Evolutionary conservation across 2,797 vertebrate genomes (phyloP).

Genomic region (Gobionotothen gibberifrons): DNA sequence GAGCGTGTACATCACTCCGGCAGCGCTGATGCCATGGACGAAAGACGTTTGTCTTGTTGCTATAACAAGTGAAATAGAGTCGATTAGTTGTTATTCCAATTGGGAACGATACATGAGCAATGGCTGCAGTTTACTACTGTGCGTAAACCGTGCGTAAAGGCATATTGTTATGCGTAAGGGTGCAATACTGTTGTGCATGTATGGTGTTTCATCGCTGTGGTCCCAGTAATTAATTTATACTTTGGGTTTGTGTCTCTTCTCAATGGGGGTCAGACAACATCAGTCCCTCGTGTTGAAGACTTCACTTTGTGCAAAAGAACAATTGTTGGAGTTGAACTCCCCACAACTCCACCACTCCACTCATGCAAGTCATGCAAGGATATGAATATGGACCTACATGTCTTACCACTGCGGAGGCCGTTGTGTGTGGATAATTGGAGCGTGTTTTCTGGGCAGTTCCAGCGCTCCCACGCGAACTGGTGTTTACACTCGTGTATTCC

Average conservation of each 20-base stretch:
- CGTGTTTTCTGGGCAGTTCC: slow-evolving; percentile 96
- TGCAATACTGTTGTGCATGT: neutral
- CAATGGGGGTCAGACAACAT: no score
- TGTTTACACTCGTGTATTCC: slow-evolving; percentile 96
- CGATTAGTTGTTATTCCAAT: neutral
- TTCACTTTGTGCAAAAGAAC: neutral
- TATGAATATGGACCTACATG: no score
- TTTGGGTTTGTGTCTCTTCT: neutral
- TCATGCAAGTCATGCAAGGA: neutral
- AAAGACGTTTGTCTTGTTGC: slow-evolving; percentile 96
- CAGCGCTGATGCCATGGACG: slow-evolving; percentile 95
- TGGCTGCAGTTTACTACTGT: neutral
- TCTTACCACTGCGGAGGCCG: slow-evolving; percentile 91
- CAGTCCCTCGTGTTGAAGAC: neutral
- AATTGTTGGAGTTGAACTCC: neutral
- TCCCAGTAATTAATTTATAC: neutral
- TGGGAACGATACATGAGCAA: neutral
- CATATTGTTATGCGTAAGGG: neutral
- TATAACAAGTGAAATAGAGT: slow-evolving; percentile 64
- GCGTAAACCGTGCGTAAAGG: slow-evolving; percentile 36
- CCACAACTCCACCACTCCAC: neutral
- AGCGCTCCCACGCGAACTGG: slow-evolving; percentile 95
- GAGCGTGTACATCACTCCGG: slow-evolving; percentile 95
- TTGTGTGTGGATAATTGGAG: slow-evolving; percentile 93
- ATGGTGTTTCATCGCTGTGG: neutral